These are phyloP conservation scores for Patella ulyssiponensis DNA, from an alignment of 2,888 invertebrate species.

Conservation along the genomic window DNA sequence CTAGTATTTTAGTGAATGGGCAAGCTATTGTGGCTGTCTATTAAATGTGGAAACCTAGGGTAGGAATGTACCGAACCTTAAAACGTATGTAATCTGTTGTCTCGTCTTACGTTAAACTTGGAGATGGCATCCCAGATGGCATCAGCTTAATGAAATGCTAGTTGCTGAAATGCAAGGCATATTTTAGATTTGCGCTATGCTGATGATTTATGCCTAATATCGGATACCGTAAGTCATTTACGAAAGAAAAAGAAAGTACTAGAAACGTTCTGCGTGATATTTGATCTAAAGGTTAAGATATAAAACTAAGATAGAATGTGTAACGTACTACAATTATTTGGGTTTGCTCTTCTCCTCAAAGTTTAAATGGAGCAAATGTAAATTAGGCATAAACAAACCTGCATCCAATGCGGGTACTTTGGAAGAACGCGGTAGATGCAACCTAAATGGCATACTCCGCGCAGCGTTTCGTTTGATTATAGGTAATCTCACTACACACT, in stretches of 20 bases:
- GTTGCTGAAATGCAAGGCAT: background rate
- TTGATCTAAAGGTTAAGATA: too few relatives aligned
- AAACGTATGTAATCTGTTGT: background rate
- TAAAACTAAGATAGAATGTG: too few relatives aligned
- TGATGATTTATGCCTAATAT: background rate
- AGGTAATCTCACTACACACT: too few relatives aligned
- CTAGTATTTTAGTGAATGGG: background rate
- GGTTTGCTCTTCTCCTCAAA: background rate
- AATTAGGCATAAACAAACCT: too few relatives aligned
- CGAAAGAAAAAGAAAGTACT: too few relatives aligned
- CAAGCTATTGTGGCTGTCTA: background rate
- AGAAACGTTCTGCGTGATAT: too few relatives aligned
- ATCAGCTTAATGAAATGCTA: background rate
- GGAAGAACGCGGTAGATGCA: too few relatives aligned
- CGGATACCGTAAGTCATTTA: background rate
- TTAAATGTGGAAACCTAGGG: background rate
- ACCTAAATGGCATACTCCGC: too few relatives aligned
- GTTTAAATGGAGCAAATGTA: background rate
- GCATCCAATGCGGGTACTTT: too few relatives aligned
- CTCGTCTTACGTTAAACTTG: too few relatives aligned
- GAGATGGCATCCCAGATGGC: too few relatives aligned
- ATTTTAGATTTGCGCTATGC: background rate
- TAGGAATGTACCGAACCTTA: background rate
- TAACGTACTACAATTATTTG: background rate
- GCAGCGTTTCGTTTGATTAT: too few relatives aligned